Evolutionary conservation across 2,797 vertebrate genomes (phyloP).

Genomic region (Hippopotamyrus pictus): DNA sequence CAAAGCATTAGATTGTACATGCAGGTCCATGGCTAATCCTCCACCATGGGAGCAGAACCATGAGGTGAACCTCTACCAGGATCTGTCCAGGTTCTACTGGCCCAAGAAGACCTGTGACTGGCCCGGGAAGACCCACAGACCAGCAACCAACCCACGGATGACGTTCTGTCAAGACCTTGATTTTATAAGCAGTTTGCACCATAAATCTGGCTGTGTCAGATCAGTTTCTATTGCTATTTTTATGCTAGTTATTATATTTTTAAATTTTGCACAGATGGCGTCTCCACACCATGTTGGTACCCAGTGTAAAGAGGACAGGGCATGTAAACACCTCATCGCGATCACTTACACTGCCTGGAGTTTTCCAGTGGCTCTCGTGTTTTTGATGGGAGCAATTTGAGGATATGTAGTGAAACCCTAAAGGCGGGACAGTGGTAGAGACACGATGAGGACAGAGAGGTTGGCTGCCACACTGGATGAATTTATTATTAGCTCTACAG

Average conservation of each 20-base stretch:
- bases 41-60: background rate
- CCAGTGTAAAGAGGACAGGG: background rate
- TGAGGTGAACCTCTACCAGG: background rate
- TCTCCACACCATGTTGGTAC: background rate
- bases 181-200: background rate
- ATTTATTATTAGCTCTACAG: slow-evolving; percentile 1
- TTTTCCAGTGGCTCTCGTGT: slow-evolving; percentile 23
- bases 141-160: background rate
- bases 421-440: background rate
- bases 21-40: background rate
- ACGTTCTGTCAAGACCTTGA: background rate
- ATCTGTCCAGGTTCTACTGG: background rate
- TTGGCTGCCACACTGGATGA: background rate
- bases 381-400: slow-evolving; percentile 28
- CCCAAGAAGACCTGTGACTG: background rate
- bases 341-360: background rate
- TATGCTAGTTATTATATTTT: background rate
- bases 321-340: background rate
- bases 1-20: background rate
- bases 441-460: background rate
- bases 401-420: background rate
- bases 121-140: background rate
- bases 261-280: background rate
- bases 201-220: background rate
- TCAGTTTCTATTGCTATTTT: background rate